Conservation (phyloP, 2,888 invertebrate species). For the Crioceris asparagi region DNA sequence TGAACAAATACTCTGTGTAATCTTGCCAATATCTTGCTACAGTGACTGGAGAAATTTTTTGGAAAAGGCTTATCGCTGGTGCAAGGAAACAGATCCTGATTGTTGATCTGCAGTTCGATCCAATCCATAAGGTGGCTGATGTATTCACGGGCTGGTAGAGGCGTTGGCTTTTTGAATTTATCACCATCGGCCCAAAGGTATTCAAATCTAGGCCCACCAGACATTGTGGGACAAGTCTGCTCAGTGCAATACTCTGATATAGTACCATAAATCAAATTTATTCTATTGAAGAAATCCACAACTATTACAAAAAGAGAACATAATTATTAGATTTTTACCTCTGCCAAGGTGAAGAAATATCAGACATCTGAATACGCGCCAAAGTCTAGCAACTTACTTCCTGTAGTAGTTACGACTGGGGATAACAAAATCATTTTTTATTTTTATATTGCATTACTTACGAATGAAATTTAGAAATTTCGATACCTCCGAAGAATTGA, state of each 20-base stretch:
- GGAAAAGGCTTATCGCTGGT: conserved; percentile 81
- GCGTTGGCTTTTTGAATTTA: conserved; percentile 67
- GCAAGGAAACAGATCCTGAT: conserved; percentile 76
- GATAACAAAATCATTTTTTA: not conserved
- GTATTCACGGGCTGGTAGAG: conserved; percentile 74
- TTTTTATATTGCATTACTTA: not conserved
- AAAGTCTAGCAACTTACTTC: too few relatives aligned
- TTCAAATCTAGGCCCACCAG: conserved; percentile 79
- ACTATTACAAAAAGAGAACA: conserved; percentile 48
- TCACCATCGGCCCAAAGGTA: conserved; percentile 85
- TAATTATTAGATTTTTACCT: too few relatives aligned
- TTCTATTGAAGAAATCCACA: conserved; percentile 89
- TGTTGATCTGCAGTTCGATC: conserved; percentile 84
- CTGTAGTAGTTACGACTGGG: not conserved
- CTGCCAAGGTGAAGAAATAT: too few relatives aligned
- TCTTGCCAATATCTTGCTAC: conserved; percentile 79
- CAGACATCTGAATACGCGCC: too few relatives aligned
- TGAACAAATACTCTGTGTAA: conserved; percentile 87
- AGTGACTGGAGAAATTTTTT: conserved; percentile 64
- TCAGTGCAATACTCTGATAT: conserved; percentile 77
- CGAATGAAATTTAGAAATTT: too few relatives aligned
- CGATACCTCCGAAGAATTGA: too few relatives aligned
- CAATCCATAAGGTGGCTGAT: conserved; percentile 81
- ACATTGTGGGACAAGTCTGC: conserved; percentile 80
- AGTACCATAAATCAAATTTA: conserved; percentile 85